Conservation (phyloP, 2,113 vertebrate species). For the Glareola pratincola region DNA sequence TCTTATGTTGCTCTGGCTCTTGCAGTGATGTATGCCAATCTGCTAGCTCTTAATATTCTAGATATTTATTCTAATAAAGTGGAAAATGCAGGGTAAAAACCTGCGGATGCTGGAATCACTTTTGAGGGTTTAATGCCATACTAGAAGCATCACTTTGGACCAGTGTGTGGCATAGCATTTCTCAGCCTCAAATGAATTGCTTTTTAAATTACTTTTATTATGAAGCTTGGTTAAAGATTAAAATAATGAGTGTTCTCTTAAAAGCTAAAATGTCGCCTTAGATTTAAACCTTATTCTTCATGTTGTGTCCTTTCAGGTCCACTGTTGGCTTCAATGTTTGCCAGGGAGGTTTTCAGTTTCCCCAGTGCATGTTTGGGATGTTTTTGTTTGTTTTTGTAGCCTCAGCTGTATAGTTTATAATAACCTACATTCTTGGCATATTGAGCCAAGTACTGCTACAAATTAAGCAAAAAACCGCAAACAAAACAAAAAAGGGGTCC, state of each 20-base stretch:
- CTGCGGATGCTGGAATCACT: neutral
- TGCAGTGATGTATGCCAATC: neutral
- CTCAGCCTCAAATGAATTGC: neutral
- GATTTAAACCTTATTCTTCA: neutral
- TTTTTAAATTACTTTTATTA: neutral
- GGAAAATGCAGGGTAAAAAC: neutral
- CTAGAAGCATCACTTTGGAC: neutral
- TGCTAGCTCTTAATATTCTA: neutral
- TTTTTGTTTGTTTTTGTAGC: neutral
- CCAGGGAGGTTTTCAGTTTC: neutral
- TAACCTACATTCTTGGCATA: neutral
- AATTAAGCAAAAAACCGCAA: neutral
- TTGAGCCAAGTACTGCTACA: neutral
- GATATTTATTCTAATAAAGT: neutral
- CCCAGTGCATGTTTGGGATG: neutral
- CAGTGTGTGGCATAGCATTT: neutral
- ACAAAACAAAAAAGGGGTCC: neutral
- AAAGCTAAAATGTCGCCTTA: neutral
- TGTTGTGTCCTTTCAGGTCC: neutral
- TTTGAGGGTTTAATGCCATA: neutral
- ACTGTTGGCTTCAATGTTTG: neutral
- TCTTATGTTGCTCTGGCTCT: neutral
- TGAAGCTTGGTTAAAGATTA: neutral
- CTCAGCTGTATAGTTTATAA: neutral
- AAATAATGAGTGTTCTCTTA: neutral